A percentile compares a stretch with the other conserved stretches of the same genome.
Conservation (phyloP, 1,140 invertebrate species). For the Papilio glaucus region DNA sequence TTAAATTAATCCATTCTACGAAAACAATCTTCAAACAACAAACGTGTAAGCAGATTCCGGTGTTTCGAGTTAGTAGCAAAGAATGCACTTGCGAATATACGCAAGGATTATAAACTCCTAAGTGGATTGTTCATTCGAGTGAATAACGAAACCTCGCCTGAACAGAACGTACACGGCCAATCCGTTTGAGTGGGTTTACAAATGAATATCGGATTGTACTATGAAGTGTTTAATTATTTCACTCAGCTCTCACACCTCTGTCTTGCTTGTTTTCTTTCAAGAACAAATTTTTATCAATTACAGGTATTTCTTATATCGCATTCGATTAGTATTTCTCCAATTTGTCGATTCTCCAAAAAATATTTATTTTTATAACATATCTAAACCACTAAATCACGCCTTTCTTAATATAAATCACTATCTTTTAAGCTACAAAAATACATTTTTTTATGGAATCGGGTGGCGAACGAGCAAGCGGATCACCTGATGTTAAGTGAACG, state of each 20-base stretch:
- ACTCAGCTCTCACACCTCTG: not conserved
- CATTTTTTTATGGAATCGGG: not conserved
- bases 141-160: not conserved
- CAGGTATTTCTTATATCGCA: too few relatives aligned
- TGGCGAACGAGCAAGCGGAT: too few relatives aligned
- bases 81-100: not conserved
- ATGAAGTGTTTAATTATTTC: not conserved
- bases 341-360: too few relatives aligned
- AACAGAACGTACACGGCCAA: not conserved
- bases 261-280: too few relatives aligned
- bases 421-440: too few relatives aligned
- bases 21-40: not conserved
- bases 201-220: not conserved
- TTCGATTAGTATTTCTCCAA: too few relatives aligned
- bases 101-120: constrained; percentile 3
- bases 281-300: too few relatives aligned
- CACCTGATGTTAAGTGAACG: too few relatives aligned
- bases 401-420: too few relatives aligned
- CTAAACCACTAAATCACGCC: too few relatives aligned
- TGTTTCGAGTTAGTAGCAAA: not conserved
- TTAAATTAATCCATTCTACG: not conserved
- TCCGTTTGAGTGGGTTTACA: constrained; percentile 2
- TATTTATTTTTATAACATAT: too few relatives aligned
- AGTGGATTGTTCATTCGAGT: constrained; percentile 8
- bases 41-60: not conserved